Conservation (phyloP, 1,140 invertebrate genomes). For the Aphaenogaster rudis region DNA sequence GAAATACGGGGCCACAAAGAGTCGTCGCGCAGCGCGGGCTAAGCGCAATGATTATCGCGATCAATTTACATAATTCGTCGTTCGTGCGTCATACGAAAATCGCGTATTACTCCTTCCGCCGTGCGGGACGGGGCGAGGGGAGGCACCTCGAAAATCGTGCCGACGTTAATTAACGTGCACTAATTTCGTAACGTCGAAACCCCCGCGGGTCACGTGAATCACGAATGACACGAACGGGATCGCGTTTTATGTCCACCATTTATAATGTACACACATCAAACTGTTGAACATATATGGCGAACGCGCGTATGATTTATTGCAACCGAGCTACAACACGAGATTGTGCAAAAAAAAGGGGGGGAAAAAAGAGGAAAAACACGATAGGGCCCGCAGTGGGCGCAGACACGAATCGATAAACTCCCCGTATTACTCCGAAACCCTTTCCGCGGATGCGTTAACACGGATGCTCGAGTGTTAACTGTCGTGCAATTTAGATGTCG, state of each 20-base stretch:
- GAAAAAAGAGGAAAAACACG: not conserved
- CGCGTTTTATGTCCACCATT: conserved; percentile 47
- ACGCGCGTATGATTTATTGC: conserved; percentile 53
- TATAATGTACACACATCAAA: conserved; percentile 59
- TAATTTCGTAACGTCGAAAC: conserved; percentile 42
- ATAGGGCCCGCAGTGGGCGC: not conserved
- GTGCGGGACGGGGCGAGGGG: not conserved
- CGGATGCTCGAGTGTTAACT: not conserved
- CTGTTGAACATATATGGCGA: conserved; percentile 46
- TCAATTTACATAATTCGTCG: conserved; percentile 60
- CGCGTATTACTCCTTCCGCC: not conserved
- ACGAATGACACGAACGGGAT: conserved; percentile 22
- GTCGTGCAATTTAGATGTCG: not conserved
- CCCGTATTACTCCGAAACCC: not conserved
- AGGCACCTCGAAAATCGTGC: conserved; percentile 23
- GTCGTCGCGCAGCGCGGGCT: not conserved
- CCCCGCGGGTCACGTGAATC: conserved; percentile 50
- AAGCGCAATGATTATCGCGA: conserved; percentile 43
- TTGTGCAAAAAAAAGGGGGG: conserved; percentile 11
- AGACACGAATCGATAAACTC: conserved; percentile 35
- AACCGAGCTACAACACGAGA: conserved; percentile 45
- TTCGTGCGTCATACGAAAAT: conserved; percentile 30
- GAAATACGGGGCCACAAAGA: conserved; percentile 40
- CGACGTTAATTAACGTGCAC: conserved; percentile 51
- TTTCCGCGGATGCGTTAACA: not conserved